Evolutionary conservation across 53 echinoderm and acorn worm genomes (phyloP), one percentile per base, ranked within the genome.

Genomic region (Echinometra lucunter): DNA sequence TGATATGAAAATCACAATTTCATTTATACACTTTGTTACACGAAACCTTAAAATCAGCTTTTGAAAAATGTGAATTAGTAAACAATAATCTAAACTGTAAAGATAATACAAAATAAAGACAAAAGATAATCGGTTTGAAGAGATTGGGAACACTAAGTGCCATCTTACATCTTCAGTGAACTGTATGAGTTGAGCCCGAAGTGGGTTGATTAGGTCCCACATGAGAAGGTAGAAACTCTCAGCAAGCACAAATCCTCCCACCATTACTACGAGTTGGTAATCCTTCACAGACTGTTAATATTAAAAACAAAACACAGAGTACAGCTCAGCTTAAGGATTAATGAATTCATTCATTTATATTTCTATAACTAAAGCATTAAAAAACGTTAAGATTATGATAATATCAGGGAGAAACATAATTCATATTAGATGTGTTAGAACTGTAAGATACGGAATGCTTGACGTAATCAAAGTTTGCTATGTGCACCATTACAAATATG

Each of bases 241-340:
- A 38, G 96, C 23, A 15, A 94, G 69, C 9, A 97, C 75, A 55
- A 97, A 95, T 4, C 93, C 95, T 10, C 91, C 88, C 15, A 96
- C 95, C 96, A 97, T 96, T 0, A 66, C 96, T 38, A 97, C 90
- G 11, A 97, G 58, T 82, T 96, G 97, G 53, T 95, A 94, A 83
- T 96, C 97, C 40, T 97, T 97, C 25, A 97, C 96, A 18, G 94
- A 94, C 97, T 97, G 45, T 37, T n/a, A 34, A 45, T 23, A 70
- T 1, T 72, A 92, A 66, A 90, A 40, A 53, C 49, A 37, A 27
- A 78, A 32, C 37, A 6, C 25, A 63, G 23, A 6, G 3, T 60
- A 60, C 23, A 27, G 1, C 63, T 25, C 63, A 63, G 23, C 3
- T 63, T 25, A 5, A 63, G 23, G 7, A 6, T 63, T 4, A 63